Evolutionary conservation across 2,888 invertebrate genomes (phyloP).

Genomic region (Octodonta nipae): DNA sequence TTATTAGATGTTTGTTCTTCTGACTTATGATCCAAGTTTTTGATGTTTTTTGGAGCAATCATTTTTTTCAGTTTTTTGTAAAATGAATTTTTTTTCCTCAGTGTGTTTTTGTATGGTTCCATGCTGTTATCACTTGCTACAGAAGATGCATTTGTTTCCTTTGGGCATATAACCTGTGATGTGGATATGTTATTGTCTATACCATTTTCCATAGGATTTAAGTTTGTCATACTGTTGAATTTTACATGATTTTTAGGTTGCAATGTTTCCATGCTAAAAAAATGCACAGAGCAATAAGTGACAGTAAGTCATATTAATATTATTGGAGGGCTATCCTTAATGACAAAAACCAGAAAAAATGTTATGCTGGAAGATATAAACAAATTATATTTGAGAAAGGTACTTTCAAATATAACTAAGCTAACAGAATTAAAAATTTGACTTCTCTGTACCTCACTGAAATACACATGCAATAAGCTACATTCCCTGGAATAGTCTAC

Average conservation of each 20-base stretch:
- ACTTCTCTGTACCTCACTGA: too few species aligned
- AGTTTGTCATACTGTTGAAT: conserved; percentile 3
- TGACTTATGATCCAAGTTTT: conserved; percentile 2
- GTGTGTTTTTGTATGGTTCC: background rate
- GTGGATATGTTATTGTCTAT: too few species aligned
- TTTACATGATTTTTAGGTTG: conserved; percentile 6
- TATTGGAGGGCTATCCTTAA: too few species aligned
- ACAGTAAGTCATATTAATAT: too few species aligned
- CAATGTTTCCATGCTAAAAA: conserved; percentile 5
- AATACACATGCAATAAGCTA: too few species aligned
- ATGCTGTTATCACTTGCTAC: background rate
- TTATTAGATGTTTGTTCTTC: conserved; percentile 5
- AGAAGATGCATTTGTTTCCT: background rate
- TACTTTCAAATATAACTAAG: too few species aligned
- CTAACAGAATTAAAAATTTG: too few species aligned
- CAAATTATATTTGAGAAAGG: too few species aligned
- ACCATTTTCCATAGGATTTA: too few species aligned
- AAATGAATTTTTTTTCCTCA: conserved; percentile 8
- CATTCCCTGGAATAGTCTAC: too few species aligned
- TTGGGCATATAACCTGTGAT: background rate
- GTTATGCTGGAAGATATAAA: too few species aligned
- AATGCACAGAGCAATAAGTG: background rate
- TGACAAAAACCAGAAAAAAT: too few species aligned
- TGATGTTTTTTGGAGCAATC: conserved; percentile 2
- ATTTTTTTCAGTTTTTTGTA: conserved; percentile 3